These are phyloP conservation scores for Parapsyche elsis DNA, from an alignment of 1,140 invertebrate genomes.

Conservation along the genomic window DNA sequence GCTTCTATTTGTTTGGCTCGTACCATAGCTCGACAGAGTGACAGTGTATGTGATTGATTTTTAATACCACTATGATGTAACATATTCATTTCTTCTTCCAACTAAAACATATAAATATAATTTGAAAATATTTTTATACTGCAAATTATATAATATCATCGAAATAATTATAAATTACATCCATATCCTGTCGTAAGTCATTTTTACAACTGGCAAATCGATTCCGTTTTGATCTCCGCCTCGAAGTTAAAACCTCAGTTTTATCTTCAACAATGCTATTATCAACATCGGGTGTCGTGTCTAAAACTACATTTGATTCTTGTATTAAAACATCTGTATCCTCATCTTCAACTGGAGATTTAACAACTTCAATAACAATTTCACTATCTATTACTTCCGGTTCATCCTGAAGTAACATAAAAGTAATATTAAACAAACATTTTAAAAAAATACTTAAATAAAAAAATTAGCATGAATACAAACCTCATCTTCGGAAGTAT, in stretches of 20 bases:
- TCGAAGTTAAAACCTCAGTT: not conserved
- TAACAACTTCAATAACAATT: not conserved
- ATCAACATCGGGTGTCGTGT: slow-evolving; percentile 59
- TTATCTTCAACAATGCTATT: not conserved
- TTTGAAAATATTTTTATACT: no score
- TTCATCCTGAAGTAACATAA: not conserved
- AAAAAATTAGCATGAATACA: not conserved
- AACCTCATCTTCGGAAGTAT: slow-evolving; percentile 70
- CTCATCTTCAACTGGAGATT: slow-evolving; percentile 52
- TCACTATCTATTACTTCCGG: not conserved
- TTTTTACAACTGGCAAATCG: slow-evolving; percentile 58
- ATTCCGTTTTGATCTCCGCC: slow-evolving; percentile 59
- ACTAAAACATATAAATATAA: slow-evolving; percentile 69
- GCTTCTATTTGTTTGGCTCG: slow-evolving; percentile 84
- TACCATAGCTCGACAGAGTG: slow-evolving; percentile 90
- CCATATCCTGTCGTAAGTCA: slow-evolving; percentile 74
- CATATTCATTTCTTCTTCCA: slow-evolving; percentile 83
- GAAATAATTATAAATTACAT: slow-evolving; percentile 67
- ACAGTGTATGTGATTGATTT: slow-evolving; percentile 89
- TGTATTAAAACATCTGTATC: slow-evolving; percentile 43
- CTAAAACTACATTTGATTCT: slow-evolving; percentile 62
- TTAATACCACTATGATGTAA: slow-evolving; percentile 80
- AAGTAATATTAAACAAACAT: not conserved
- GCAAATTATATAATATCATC: slow-evolving; percentile 23
- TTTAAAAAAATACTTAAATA: not conserved